Evolutionary conservation across 1,140 invertebrate species (phyloP), one percentile per base, ranked within the genome.

Genomic region (Thrips palmi): DNA sequence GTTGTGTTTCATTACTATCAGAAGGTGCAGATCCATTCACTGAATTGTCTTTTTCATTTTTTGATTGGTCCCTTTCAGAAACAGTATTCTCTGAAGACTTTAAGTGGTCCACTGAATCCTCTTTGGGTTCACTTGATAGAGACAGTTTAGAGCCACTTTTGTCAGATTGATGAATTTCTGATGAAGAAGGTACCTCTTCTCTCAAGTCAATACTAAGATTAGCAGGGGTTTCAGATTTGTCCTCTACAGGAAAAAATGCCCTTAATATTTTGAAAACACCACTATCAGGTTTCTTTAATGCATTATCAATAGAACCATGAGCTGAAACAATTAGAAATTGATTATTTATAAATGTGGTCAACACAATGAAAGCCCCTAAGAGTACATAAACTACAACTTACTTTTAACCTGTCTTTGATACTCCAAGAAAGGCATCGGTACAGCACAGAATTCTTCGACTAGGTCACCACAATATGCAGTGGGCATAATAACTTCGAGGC

Each of bases 401-500:
- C 62, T 41, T 47, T 65, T 60, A 17, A 76, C 66, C 11, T 80
- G 57, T 47, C 57, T 64, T 41, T 66, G 57, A 45, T 71, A 70
- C 46, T 83, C 71, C 24, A 60, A 60, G 46, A 67, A 64, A 30
- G 75, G 77, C 22, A 88, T 50, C 3, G 83, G 78, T 35, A 78
- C 76, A 48, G 74, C 64, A 7, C 74, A 70, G 12, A 89, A 54
- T 53, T 87, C 80, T 52, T 77, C 68, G n/a, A 77, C 63, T 29
- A 84, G 62, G 23, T 71, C 71, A 18, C 68, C 70, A 39, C 70
- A 69, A 55, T 80, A 80, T 29, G 70, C 54, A 8, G 63, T 59
- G 17, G 84, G 80, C 20, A 78, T 71, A 10, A 83, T 49, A 32
- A 86, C 59, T 59, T 87, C 82, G 19, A 84, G 55, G 51, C 65